These are phyloP conservation scores for Oreotrochilus melanogaster DNA, from an alignment of 2,113 vertebrate species.

Conservation along the genomic window DNA sequence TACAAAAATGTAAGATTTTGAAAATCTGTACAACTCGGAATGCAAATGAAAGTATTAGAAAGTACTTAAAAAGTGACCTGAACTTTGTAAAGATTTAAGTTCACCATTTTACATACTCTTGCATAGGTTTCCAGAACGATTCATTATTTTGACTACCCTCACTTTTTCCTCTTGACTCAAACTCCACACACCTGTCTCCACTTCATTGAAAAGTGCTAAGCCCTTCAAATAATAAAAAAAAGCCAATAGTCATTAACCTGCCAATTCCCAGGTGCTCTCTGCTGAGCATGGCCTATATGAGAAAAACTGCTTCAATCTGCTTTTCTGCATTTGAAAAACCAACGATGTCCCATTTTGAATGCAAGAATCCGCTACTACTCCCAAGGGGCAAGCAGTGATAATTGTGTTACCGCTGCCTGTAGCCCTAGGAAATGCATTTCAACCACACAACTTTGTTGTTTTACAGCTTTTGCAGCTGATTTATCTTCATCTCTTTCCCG, in stretches of 20 bases:
- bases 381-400: accelerated
- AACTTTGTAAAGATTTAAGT: neutral
- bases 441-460: neutral
- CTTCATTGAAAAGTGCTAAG: neutral
- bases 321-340: neutral
- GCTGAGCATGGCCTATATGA: accelerated
- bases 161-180: neutral
- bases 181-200: accelerated
- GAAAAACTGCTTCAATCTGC: too few relatives aligned
- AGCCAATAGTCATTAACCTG: accelerated
- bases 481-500: neutral
- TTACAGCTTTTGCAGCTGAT: neutral
- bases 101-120: neutral
- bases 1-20: neutral
- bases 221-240: neutral
- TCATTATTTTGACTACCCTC: neutral
- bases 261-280: accelerated
- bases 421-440: neutral
- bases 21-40: neutral
- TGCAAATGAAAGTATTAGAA: neutral
- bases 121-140: neutral
- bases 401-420: accelerated
- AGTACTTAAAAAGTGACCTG: neutral
- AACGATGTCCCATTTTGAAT: accelerated
- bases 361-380: neutral